Base-by-base conservation (phyloP, 2,888 invertebrate species). In the Mechanitis mazaeus region DNA sequence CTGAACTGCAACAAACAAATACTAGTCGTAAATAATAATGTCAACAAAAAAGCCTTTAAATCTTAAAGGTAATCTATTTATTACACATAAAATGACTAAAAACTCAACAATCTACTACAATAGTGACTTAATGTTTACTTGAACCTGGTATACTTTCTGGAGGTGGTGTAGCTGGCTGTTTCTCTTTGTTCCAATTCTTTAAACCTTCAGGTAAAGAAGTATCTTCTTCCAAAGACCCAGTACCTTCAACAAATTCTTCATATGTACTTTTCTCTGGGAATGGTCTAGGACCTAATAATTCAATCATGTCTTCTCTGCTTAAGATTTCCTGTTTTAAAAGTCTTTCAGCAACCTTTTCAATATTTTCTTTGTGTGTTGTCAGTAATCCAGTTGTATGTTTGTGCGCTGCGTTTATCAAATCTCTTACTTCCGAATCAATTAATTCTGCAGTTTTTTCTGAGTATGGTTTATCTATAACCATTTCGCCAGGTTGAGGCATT, bases 221-320 rank as follows among this genome's bases (percentile, higher is more conserved):
- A 75, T 99, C 97, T 85, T 99, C 99, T 69, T 99, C 99, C 74
- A 99, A 94, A 1, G 98, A 98, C 2, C 99, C 99, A 0, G 98
- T 98, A 1, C 98, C 98, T 85, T 98, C 98, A 0, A 99, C 99
- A 85, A 99, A 99, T 79, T 99, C 97, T 84, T 99, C 99, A 77
- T 99, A 99, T 9, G 99, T 99, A 12, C 98, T 98, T 90, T 99
- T 99, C 85, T 99, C 99, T 11, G 95, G 95, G 93, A 99, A 99
- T 0, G 99, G 99, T 71, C 99, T 91, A 35, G 93, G 92, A 0
- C 99, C 99, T 55, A 99, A 91, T 45, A 99, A 87, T 81, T 98
- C 98, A 67, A 99, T 96, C 98, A 99, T 98, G 79, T 99, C 99
- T 55, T 98, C 97, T 66, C 99, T 94, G 76, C 96, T 96, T 57